Base-by-base conservation (phyloP, 1,140 invertebrate genomes). In the Marisa cornuarietis region DNA sequence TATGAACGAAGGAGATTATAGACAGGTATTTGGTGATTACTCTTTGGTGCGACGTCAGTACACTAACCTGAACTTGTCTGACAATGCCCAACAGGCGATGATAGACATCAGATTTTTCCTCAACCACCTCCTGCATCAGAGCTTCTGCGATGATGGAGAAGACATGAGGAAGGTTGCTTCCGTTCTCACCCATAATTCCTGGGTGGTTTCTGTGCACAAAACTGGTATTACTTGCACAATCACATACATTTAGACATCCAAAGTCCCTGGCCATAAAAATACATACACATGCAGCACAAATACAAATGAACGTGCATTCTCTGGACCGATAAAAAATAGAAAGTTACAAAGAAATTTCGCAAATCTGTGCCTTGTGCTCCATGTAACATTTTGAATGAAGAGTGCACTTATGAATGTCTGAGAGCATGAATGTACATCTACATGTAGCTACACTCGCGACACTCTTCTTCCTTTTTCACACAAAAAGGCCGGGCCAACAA, bases 71-170 rank as follows among this genome's bases (percentile, higher is more conserved):
- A 87, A 96, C 94, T 91, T 96, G 95, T 87, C 94, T 93, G 79
- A 95, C 93, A 76, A 96, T 95, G 81, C 94, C 94, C 69, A 95
- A 87, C 89, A 96, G 93, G 86, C 95, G 76, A 14, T 75, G 76
- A 68, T 87, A 88, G 18, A 90, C 85, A 16, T 86, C 85, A 51
- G 82, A 82, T 31, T 94, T 93, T 20, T 93, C 90, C 62, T 95
- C 93, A 61, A 99, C 92, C 26, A 95, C 96, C 86, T 96, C 95
- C 87, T 94, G 94, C 77, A 93, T 92, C 89, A 99, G 95, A 2
- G 96, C 95, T 90, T 98, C 96, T 0, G 96, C 96, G 82, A 99
- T 95, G 80, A 98, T 95, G 78, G 94, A 93, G 82, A 99, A 94
- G 79, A 99, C 94, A 81, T 94, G 93, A 49, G 96, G 96, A 84